Evolutionary conservation across 2,888 invertebrate genomes (phyloP), one percentile per base, ranked within the genome.

Genomic region (Euzetes globulus): DNA sequence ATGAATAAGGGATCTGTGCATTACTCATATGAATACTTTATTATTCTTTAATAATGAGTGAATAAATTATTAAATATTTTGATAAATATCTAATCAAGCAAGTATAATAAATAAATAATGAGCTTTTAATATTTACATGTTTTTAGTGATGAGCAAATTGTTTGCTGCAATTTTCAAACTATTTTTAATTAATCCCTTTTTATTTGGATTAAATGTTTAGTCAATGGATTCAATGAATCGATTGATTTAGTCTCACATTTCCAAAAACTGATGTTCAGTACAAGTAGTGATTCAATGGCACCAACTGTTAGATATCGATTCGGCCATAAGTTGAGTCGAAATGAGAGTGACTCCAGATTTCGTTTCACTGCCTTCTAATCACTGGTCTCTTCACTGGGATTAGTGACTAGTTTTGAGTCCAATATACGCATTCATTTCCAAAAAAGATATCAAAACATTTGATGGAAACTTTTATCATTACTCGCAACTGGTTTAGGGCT

Each of bases 161-260:
- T n/a, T n/a, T n/a, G n/a, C n/a, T n/a, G n/a, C n/a, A n/a, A n/a
- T n/a, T n/a, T n/a, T n/a, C n/a, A n/a, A n/a, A n/a, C n/a, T n/a
- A n/a, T n/a, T n/a, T n/a, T n/a, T n/a, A n/a, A n/a, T n/a, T n/a
- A n/a, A n/a, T n/a, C 50, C 15, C 15, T 50, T n/a, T 50, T n/a
- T 13, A 50, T 50, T 5, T n/a, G n/a, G 13, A 7, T n/a, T 15
- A 15, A 7, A 50, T n/a, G n/a, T 15, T 50, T 50, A 50, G 5
- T n/a, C n/a, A n/a, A n/a, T 58, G 13, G 13, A 6, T 58, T 63
- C n/a, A 60, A 60, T 27, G 13, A 15, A 25, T 27, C 27, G 22
- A 33, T 63, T 33, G 9, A 63, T 63, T 63, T 25, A n/a, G 17
- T 63, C 63, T 27, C 17, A 29, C n/a, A 63, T 63, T 63, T 63